A percentile compares a stretch with the other conserved stretches of the same genome.
These are phyloP conservation scores for Epistrophella euchroma DNA, from an alignment of 2,888 invertebrate genomes.

Conservation along the genomic window DNA sequence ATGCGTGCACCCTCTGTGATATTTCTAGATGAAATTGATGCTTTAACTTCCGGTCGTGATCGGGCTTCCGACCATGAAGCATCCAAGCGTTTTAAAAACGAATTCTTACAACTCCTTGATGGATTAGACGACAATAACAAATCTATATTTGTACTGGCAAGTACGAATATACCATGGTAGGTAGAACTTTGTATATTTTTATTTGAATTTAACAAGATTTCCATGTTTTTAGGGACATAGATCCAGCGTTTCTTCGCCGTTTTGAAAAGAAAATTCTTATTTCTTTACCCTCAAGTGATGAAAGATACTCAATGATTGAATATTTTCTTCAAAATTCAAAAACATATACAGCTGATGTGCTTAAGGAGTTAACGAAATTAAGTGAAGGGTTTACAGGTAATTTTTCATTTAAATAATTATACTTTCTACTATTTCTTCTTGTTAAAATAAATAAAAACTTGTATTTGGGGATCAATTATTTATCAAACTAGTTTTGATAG, in stretches of 20 bases:
- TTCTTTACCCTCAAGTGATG: constrained; percentile 88
- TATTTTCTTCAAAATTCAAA: constrained; percentile 85
- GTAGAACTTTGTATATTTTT: neutral
- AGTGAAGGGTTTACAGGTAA: constrained; percentile 92
- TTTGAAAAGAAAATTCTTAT: constrained; percentile 94
- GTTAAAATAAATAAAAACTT: too few species aligned
- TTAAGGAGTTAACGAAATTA: constrained; percentile 84
- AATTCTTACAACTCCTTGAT: constrained; percentile 94
- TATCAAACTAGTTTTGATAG: too few species aligned
- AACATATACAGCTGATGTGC: constrained; percentile 76
- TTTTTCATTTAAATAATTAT: too few species aligned
- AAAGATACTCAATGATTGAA: constrained; percentile 89
- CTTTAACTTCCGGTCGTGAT: constrained; percentile 89
- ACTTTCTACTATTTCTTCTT: too few species aligned
- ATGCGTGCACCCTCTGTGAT: constrained; percentile 94
- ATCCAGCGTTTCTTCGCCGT: constrained; percentile 93
- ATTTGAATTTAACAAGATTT: neutral
- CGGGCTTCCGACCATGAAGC: constrained; percentile 92
- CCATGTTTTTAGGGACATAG: constrained; percentile 89
- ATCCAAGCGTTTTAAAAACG: constrained; percentile 93
- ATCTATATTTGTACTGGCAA: constrained; percentile 90
- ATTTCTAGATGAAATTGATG: constrained; percentile 97
- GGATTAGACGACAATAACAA: constrained; percentile 87
- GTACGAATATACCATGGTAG: constrained; percentile 96
- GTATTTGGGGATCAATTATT: too few species aligned